Evolutionary conservation across 1,140 invertebrate genomes (phyloP), one percentile per base, ranked within the genome.

Genomic region (Gryllus bimaculatus): DNA sequence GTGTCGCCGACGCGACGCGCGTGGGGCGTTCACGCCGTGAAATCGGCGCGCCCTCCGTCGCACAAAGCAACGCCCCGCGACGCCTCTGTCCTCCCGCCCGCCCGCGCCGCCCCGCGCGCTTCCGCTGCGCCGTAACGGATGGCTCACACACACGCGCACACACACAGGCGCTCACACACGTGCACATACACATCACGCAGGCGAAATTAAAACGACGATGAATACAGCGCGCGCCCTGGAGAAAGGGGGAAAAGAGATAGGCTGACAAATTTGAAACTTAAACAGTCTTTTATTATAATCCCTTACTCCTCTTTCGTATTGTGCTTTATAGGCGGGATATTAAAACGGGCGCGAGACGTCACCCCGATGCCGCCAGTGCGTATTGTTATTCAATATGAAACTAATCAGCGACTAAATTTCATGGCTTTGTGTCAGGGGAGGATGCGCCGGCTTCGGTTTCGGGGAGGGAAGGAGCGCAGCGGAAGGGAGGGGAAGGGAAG

Each of bases 361-460:
- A 18, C 54, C 54, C 18, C 10, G 54, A 10, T 66, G 54, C 54
- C 10, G 54, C 18, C 54, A 66, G 54, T 8, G 26, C 75, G 20
- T 75, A 39, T 76, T 26, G 21, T 13, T 75, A 21, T 75, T 75
- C 21, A 75, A 75, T 75, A 75, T 21, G 12, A 39, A 47, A 47
- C 75, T 76, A 76, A 76, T 76, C 26, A 76, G 39, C 75, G 48
- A 47, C 48, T 76, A 48, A 76, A 76, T 76, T 76, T 76, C 75
- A 76, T 76, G 47, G 75, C 75, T 47, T 47, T 47, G 39, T 48
- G 15, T 48, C 75, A 18, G 54, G 18, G 54, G 54, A 66, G 54
- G 54, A 66, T 66, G 54, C 54, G 54, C 54, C 26, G 26, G 26
- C 26, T 39, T 66, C 54, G 10, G 54, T 7, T 7, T 10, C 2